phyloP scores from a whole-genome alignment of 2,888 invertebrate genomes.

The Parelbella ahira region DNA sequence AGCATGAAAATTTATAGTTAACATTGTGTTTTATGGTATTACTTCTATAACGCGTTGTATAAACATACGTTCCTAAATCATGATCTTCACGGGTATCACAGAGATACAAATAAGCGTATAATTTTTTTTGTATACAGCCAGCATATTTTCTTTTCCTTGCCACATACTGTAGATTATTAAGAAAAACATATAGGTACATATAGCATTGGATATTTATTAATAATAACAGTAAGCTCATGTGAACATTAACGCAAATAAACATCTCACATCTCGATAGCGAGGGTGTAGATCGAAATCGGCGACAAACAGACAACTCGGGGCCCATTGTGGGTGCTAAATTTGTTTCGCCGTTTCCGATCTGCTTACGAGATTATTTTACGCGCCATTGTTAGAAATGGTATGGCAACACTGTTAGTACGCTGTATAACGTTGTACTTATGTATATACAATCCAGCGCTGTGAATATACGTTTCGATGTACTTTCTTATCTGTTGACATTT shows the following conservation, averaged over 20 bases:
- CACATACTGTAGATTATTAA: too few species aligned
- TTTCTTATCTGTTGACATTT: constrained; percentile 4
- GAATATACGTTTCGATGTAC: neutral
- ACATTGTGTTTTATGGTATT: too few species aligned
- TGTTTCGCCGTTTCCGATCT: constrained; percentile 75
- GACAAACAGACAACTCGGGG: constrained; percentile 59
- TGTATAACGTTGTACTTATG: constrained; percentile 14
- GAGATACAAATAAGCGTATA: too few species aligned
- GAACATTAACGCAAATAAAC: constrained; percentile 49
- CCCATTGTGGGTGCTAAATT: constrained; percentile 76
- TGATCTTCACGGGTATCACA: too few species aligned
- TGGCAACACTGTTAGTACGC: constrained; percentile 11
- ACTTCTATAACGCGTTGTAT: too few species aligned
- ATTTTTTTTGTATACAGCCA: too few species aligned
- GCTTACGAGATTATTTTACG: constrained; percentile 68
- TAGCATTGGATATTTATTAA: too few species aligned
- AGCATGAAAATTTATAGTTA: too few species aligned
- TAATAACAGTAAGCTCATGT: constrained; percentile 29
- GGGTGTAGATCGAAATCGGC: constrained; percentile 68
- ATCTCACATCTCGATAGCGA: constrained; percentile 61
- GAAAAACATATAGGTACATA: too few species aligned
- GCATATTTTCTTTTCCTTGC: too few species aligned
- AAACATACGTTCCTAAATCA: too few species aligned
- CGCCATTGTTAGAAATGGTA: constrained; percentile 44
- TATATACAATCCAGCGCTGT: too few species aligned